Evolutionary conservation across 1,140 invertebrate species (phyloP).

Genomic region (Meloidogyne hapla): DNA sequence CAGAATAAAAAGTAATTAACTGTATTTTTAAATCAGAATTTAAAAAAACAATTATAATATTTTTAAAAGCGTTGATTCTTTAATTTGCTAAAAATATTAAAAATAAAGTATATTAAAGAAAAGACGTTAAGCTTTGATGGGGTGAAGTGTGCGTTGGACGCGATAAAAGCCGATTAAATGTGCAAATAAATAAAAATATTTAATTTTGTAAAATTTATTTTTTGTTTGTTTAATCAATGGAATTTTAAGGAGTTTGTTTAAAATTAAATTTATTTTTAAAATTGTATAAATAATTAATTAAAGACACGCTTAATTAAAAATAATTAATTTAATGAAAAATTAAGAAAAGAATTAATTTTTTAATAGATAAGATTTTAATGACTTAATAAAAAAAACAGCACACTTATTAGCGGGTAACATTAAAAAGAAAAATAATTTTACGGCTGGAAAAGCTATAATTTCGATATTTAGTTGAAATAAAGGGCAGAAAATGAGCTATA

Average conservation of each 20-base stretch:
- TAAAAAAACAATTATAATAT: background rate
- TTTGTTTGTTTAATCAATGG: background rate
- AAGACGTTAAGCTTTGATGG: background rate
- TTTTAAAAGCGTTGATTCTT: background rate
- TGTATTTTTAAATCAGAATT: no score
- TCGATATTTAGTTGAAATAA: background rate
- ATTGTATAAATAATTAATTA: no score
- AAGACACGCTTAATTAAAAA: no score
- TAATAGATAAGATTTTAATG: background rate
- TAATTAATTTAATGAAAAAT: no score
- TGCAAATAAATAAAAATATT: constrained; percentile 1
- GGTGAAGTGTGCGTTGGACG: constrained; percentile 1
- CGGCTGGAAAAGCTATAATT: background rate
- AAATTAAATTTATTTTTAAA: no score
- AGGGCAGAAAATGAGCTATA: background rate
- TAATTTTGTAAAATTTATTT: background rate
- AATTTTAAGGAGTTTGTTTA: no score
- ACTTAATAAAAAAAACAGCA: background rate
- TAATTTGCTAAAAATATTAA: background rate
- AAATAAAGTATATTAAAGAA: background rate
- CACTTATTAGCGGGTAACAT: background rate
- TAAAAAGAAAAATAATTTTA: background rate
- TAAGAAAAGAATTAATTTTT: background rate
- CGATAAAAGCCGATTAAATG: constrained; percentile 3
- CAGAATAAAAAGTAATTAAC: no score